Conservation (phyloP, 2,888 invertebrate species). For the Eupithecia abbreviata region DNA sequence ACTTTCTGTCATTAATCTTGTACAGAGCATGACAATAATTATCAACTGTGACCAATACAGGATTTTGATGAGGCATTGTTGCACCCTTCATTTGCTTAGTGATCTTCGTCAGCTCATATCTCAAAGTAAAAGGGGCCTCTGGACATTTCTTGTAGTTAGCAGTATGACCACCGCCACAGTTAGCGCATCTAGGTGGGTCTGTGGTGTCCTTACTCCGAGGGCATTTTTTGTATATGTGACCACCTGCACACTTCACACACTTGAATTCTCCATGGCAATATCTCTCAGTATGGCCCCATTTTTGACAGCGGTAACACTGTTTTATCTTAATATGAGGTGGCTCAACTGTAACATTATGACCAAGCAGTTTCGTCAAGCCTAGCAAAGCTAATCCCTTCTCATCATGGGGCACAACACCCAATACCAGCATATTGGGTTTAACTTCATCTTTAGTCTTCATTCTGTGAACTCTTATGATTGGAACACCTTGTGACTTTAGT, state of each 20-base stretch:
- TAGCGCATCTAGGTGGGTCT: conserved; percentile 64
- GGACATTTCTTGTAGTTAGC: conserved; percentile 63
- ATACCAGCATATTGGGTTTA: conserved; percentile 51
- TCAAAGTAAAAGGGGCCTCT: conserved; percentile 46
- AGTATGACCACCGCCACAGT: conserved; percentile 63
- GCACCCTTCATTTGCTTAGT: conserved; percentile 29
- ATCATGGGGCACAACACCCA: conserved; percentile 61
- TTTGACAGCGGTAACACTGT: conserved; percentile 73
- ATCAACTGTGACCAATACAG: conserved; percentile 23
- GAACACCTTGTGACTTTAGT: conserved; percentile 57
- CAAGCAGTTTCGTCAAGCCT: conserved; percentile 54
- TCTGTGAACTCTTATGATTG: conserved; percentile 61
- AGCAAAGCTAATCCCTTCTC: conserved; percentile 56
- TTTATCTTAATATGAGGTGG: conserved; percentile 55
- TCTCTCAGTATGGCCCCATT: conserved; percentile 71
- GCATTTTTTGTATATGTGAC: conserved; percentile 65
- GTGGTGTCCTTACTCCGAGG: conserved; percentile 42
- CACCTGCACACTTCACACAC: conserved; percentile 72
- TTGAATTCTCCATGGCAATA: conserved; percentile 63
- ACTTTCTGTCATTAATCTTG: conserved; percentile 13
- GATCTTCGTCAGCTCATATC: conserved; percentile 37
- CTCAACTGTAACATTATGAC: conserved; percentile 60
- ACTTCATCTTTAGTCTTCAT: conserved; percentile 56
- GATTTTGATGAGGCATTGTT: neutral
- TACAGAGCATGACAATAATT: conserved; percentile 30